Evolutionary conservation across 2,888 invertebrate species (phyloP), one percentile per base, ranked within the genome.

Genomic region (Galerucella nymphaeae): DNA sequence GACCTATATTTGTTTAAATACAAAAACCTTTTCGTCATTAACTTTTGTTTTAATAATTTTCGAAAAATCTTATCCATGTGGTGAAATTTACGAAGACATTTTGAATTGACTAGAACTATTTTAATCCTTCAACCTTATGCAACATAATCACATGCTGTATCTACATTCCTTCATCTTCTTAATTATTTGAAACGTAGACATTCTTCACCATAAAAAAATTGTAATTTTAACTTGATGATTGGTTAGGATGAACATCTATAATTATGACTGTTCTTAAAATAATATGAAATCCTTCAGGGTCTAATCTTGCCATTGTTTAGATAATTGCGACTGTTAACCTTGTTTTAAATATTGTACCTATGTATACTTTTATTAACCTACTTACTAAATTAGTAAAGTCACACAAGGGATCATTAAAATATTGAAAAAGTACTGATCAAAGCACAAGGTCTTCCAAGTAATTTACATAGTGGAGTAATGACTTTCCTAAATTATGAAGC

Each of bases 1-100:
- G 70, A 70, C 70, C 70, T 70, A 70, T 70, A 70, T 70, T 64
- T 64, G 59, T 64, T 70, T 57, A 70, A 70, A 41, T 57, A 64
- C 50, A 57, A 70, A 64, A 53, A 55, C 20, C 10, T 38, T 20
- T 55, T 69, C 55, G 30, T 11, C 14, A 50, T 57, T 13, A 45
- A 41, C 6, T 57, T 14, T 10, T 6, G 45, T 6, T 45, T 14
- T 23, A 42, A 2, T 14, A 20, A 5, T 42, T 20, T 58, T 20
- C 16, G n/a, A 3, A 48, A 58, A 9, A 13, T 4, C 23, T 20
- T 16, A 55, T 38, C 13, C 18, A 62, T 13, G 13, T 42, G 3
- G 10, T 58, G 13, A 42, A 45, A 13, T 23, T 58, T 30, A 18
- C 50, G 11, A 45, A n/a, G 38, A 50, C 38, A 18, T 50, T 67